phyloP scores from a whole-genome alignment of 2,113 vertebrate species.

The Megatriorchis doriae region DNA sequence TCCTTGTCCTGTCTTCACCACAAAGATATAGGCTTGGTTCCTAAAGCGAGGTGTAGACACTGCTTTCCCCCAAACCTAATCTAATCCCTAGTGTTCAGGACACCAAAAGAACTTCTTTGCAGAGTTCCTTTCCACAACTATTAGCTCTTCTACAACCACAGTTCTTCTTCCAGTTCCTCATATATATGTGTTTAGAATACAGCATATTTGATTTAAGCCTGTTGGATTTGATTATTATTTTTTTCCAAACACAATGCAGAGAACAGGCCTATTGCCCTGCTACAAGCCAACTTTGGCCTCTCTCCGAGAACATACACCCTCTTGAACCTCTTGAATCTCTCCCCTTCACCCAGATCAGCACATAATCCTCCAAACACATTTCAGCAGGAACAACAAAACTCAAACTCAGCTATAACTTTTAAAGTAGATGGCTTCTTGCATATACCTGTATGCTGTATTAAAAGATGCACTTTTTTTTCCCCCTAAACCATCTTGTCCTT shows the following conservation, averaged over 20 bases:
- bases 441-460: not conserved
- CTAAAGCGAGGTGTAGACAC: not conserved
- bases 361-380: not conserved
- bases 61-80: not conserved
- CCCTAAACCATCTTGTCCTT: not conserved
- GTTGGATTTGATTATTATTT: not conserved
- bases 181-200: not conserved
- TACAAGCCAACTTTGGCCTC: not conserved
- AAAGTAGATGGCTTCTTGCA: not conserved
- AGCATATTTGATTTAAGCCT: not conserved
- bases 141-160: not conserved
- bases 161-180: not conserved
- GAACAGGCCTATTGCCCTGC: not conserved
- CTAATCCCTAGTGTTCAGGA: not conserved
- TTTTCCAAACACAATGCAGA: not conserved
- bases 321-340: not conserved
- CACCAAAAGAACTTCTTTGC: not conserved
- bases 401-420: not conserved
- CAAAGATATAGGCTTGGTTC: not conserved
- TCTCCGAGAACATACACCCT: not conserved
- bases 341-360: not conserved
- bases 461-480: not conserved
- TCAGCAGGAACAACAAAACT: not conserved
- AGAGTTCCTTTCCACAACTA: not conserved
- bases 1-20: not conserved